phyloP scores from a whole-genome alignment of 2,888 invertebrate genomes.

The Hirtodrosophila cameraria region DNA sequence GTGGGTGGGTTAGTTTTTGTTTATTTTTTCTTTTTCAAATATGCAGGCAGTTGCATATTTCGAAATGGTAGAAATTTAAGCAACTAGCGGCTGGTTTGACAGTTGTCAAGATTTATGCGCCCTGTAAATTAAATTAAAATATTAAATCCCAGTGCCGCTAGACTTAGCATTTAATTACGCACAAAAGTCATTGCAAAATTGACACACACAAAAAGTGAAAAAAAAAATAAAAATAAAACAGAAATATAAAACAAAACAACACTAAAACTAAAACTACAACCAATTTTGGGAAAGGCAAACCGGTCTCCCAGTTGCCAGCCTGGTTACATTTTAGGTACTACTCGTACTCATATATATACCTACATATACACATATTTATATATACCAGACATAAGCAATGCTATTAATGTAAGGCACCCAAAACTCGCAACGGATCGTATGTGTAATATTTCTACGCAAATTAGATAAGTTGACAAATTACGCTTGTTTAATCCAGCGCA shows the following conservation, averaged over 20 bases:
- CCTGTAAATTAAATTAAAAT: constrained; percentile 71
- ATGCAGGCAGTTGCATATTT: constrained; percentile 34
- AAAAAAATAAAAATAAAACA: constrained; percentile 12
- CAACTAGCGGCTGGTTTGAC: constrained; percentile 42
- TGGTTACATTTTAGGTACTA: constrained; percentile 59
- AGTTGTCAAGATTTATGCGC: constrained; percentile 57
- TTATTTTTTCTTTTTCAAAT: constrained; percentile 3
- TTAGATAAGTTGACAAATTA: constrained; percentile 55
- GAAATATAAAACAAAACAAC: constrained; percentile 28
- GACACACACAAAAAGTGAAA: constrained; percentile 21
- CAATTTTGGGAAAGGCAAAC: constrained; percentile 75
- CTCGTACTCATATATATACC: constrained; percentile 27
- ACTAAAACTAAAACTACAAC: constrained; percentile 26
- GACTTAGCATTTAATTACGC: constrained; percentile 73
- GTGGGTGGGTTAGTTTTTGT: constrained; percentile 46
- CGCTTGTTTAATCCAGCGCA: constrained; percentile 12
- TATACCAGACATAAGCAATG: constrained; percentile 19
- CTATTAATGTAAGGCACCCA: constrained; percentile 32
- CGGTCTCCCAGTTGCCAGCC: constrained; percentile 66
- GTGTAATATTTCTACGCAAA: constrained; percentile 55
- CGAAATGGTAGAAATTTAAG: constrained; percentile 70
- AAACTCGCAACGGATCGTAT: constrained; percentile 36
- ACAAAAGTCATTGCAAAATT: constrained; percentile 70
- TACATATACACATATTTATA: too few relatives aligned
- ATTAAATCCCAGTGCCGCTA: constrained; percentile 48